Evolutionary conservation across 2,888 invertebrate species (phyloP).

Genomic region (Autographa gamma): DNA sequence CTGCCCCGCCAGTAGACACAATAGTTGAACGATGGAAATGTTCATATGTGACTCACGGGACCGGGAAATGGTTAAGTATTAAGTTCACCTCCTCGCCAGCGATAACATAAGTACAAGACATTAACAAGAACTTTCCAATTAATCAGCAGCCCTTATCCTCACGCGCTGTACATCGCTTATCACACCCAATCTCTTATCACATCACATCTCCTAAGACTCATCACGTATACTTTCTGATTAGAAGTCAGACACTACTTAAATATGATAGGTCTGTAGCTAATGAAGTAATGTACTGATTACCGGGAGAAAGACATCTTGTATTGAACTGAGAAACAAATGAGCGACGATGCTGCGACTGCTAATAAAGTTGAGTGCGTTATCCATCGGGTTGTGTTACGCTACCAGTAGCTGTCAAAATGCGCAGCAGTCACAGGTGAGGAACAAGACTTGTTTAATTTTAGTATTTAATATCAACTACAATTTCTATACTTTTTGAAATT

Average conservation of each 20-base stretch:
- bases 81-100: too few species aligned
- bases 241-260: slow-evolving; percentile 37
- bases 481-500: too few species aligned
- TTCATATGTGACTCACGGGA: too few species aligned
- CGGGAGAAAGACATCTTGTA: neutral
- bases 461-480: neutral
- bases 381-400: slow-evolving; percentile 69
- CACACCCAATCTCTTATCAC: slow-evolving; percentile 51
- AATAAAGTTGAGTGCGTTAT: slow-evolving; percentile 67
- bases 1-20: too few species aligned
- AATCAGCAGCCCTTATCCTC: slow-evolving; percentile 43
- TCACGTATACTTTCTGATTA: slow-evolving; percentile 53
- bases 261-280: slow-evolving; percentile 28
- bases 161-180: slow-evolving; percentile 52
- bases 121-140: slow-evolving; percentile 12
- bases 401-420: slow-evolving; percentile 67
- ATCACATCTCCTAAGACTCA: slow-evolving; percentile 39
- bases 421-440: slow-evolving; percentile 78
- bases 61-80: too few species aligned
- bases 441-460: neutral
- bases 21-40: too few species aligned
- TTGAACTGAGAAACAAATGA: slow-evolving; percentile 9
- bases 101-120: too few species aligned
- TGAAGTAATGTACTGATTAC: slow-evolving; percentile 36
- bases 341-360: slow-evolving; percentile 69